Base-by-base conservation (phyloP, 2,797 vertebrate species). In the Anguilla pacifica region DNA sequence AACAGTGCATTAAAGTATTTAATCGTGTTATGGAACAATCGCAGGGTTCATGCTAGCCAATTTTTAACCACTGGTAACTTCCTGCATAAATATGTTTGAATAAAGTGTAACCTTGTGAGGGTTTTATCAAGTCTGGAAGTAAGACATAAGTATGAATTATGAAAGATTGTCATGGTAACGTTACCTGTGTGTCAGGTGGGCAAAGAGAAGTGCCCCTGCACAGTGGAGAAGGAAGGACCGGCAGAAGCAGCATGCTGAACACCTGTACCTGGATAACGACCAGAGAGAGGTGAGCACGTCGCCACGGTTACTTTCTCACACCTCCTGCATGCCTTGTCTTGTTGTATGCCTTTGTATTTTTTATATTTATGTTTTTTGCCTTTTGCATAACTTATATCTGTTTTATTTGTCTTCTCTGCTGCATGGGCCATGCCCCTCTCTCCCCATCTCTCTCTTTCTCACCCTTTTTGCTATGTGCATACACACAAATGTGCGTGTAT, bases 241-340 rank as follows among this genome's bases (percentile, higher is more conserved):
- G 46, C 98, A 99, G 94, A 99, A 99, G 91, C 99, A 99, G 74
- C 99, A 99, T 83, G 97, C 99, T 0, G 98, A 99, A 92, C 99
- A 99, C 92, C 95, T 99, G 88, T 98, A 98, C 90, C 95, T 99
- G 91, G 99, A 99, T 92, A 99, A 99, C 55, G 98, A 99, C 94
- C 99, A 99, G 97, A 97, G 99, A 96, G 99, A 99, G 97, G 99
- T 98, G 92, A 94, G 94, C 87, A 13, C 5, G 74, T 81, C 3
- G 1, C 43, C 35, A 22, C 51, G 22, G 43, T 83, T 70, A 51
- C 31, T 31, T 51, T 19, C 28, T 57, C 64, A 46, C 82, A 13
- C 72, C 10, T 35, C 53, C 67, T 74, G 83, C 35, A 11, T 31
- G 28, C 13, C 28, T 88, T 61, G 79, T 87, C 55, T 39, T 46